Base-by-base conservation (phyloP, 2,113 vertebrate genomes). In the Lampris incognitus region DNA sequence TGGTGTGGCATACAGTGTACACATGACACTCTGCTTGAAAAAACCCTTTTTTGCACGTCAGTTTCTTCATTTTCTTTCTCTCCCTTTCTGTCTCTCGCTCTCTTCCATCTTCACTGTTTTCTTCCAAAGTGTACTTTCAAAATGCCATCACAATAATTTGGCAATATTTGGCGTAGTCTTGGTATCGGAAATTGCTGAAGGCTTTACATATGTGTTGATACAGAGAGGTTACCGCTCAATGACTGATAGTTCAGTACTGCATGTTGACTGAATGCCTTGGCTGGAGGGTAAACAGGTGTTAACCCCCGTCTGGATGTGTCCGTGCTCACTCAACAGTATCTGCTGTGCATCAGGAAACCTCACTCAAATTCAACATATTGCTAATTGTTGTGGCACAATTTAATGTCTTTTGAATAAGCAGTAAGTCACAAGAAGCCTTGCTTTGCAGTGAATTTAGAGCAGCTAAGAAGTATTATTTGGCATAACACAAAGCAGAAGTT, bases 281-380 rank as follows among this genome's bases (percentile, higher is more conserved):
- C 90, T 76, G 39, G 54, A 89, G 83, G 90, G 81, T 52, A 72
- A 86, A 79, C 89, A 90, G 89, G 78, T 90, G 85, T 73, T 84
- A 51, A 80, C 57, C 46, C 59, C 60, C 58, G 39, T 58, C 65
- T 57, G 57, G 72, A 58, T 69, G 71, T 59, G 57, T 50, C 60
- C 59, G 37, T 49, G 50, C 39, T 58, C 41, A 58, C 57, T 48
- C 63, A 38, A 39, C 69, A 62, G 52, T 71, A 9, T 49, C 57
- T 80, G 51, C 64, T 64, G 11, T 61, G 51, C 44, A 0, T 1
- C 72, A 50, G 50, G n/a, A 63, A 72, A 49, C 44, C 69, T 68
- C 37, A 10, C 24, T 38, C 38, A 37, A 8, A 5, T 66, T 64
- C 58, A 3, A 6, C 7, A 37, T 39, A 49, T 76, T 59, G 52